Evolutionary conservation across 2,113 vertebrate species (phyloP), one percentile per base, ranked within the genome.

Genomic region (Prolemur simus): DNA sequence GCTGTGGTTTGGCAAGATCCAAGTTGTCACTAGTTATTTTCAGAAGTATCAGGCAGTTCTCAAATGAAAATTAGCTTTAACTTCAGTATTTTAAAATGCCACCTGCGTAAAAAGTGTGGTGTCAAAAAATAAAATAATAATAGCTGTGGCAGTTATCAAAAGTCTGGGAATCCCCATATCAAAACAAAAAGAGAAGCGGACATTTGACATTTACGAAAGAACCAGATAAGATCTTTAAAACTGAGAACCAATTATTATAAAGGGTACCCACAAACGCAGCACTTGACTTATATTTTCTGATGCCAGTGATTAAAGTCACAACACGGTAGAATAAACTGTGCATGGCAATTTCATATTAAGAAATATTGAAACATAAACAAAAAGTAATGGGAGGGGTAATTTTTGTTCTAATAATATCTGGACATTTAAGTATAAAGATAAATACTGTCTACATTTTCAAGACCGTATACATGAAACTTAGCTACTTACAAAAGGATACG

Each of bases 131-230:
- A 78, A 92, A 87, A 74, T 89, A 52, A 68, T 87, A 89, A 15
- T 56, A 91, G 34, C 25, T 13, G 1, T 74, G 32, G 76, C 18
- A 8, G 25, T 80, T 87, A 58, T 69, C 34, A 66, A 78, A 82
- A 71, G 56, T 64, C 60, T 81, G 93, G 95, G 87, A 92, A 94
- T 77, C 64, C 91, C 95, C 96, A 92, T 4, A 60, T 42, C 45
- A 87, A 89, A 90, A 80, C 37, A 94, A 94, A 97, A 95, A 92
- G 76, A 94, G 91, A 97, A 95, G 95, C 94, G 81, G 94, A 85
- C 84, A 94, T 86, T n/a, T 95, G 95, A 91, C 92, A 93, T 96
- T 97, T 93, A 45, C 7, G 27, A 58, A 89, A 88, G n/a, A 89
- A 69, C 39, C 60, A 47, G 63, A 77, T n/a, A 87, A 68, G 47